phyloP scores from a whole-genome alignment of 2,888 invertebrate genomes.

The Rutpela maculata region DNA sequence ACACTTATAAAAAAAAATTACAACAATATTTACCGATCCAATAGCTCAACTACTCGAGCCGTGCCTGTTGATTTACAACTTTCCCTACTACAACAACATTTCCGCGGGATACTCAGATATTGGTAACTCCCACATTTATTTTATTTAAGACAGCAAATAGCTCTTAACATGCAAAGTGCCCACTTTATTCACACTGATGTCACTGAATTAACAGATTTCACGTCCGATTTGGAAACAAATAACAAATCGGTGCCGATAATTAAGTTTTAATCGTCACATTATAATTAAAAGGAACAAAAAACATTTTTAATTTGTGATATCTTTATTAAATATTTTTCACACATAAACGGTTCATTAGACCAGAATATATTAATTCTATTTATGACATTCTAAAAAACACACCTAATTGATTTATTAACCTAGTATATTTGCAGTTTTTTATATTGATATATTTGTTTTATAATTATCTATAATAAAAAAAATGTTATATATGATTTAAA shows the following conservation, averaged over 20 bases:
- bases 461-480: not conserved
- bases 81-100: conserved; percentile 2
- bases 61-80: not conserved
- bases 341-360: not conserved
- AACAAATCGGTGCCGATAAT: not conserved
- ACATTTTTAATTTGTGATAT: not conserved
- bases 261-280: not conserved
- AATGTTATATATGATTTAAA: too few species aligned
- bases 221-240: not conserved
- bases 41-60: not conserved
- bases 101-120: conserved; percentile 11
- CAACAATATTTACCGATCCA: not conserved
- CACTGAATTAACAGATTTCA: not conserved
- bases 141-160: not conserved
- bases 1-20: too few species aligned
- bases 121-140: conserved; percentile 9
- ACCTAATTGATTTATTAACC: not conserved
- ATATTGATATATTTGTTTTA: not conserved
- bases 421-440: not conserved
- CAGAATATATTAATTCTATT: not conserved
- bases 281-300: not conserved
- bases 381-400: not conserved
- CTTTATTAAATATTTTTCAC: not conserved
- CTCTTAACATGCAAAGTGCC: not conserved
- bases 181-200: conserved; percentile 6